Percentiles rank a stretch among this genome's conserved stretches.
Evolutionary conservation across 2,888 invertebrate species (phyloP).

Genomic region (Drosophila formosana): DNA sequence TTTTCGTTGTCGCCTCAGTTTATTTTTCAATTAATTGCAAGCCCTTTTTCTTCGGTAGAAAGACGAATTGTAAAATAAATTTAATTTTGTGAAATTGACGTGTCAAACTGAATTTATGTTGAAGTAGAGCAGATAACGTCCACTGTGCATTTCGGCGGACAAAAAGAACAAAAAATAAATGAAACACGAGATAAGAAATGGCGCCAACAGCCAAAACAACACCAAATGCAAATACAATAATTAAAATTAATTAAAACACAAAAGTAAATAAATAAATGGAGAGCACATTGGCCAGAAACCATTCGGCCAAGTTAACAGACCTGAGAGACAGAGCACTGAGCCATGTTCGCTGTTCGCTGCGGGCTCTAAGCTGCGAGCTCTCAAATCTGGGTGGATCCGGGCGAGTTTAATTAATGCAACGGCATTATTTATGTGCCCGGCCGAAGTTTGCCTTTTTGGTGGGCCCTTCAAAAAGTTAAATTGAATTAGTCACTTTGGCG

Average conservation of each 20-base stretch:
- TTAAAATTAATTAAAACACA: slow-evolving; percentile 67
- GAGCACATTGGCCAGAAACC: slow-evolving; percentile 17
- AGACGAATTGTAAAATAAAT: neutral
- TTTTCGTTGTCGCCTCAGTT: neutral
- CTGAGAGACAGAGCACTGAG: neutral
- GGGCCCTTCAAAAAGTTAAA: slow-evolving; percentile 50
- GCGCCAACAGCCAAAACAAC: slow-evolving; percentile 11
- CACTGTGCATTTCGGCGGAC: neutral
- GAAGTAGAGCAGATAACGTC: neutral
- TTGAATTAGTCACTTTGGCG: slow-evolving; percentile 68
- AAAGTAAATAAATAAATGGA: slow-evolving; percentile 64
- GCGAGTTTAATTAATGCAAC: slow-evolving; percentile 68
- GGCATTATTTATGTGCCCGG: slow-evolving; percentile 66
- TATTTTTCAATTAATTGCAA: neutral
- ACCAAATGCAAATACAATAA: slow-evolving; percentile 70
- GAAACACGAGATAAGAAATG: neutral
- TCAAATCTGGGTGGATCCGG: slow-evolving; percentile 28
- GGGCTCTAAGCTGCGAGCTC: slow-evolving; percentile 7
- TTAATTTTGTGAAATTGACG: neutral
- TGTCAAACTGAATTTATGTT: neutral
- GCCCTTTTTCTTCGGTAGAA: neutral
- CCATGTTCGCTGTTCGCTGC: neutral
- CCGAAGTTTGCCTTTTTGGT: slow-evolving; percentile 49
- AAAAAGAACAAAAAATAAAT: neutral
- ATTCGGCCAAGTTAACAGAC: slow-evolving; percentile 16